These are phyloP conservation scores for Mormyrops boulengeri DNA, from an alignment of 2,797 vertebrate species.

Conservation along the genomic window DNA sequence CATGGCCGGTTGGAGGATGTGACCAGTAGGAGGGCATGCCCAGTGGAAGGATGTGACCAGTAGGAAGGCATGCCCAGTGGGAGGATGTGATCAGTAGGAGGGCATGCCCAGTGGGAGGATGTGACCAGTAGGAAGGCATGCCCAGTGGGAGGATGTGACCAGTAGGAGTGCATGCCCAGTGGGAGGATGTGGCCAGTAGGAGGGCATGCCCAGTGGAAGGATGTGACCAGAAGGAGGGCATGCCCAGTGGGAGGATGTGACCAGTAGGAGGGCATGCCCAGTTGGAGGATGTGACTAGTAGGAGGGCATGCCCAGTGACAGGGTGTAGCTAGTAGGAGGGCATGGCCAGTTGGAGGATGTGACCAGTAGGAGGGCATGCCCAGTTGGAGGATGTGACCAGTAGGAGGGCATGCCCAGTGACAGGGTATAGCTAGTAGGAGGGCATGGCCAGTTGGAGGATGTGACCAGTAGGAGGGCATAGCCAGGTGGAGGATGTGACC, in stretches of 20 bases:
- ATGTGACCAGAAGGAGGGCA: background rate
- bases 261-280: background rate
- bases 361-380: no score
- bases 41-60: background rate
- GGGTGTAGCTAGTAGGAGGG: no score
- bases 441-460: background rate
- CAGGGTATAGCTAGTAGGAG: background rate
- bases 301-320: no score
- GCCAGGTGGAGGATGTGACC: background rate
- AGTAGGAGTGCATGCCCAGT: fast-evolving
- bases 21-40: background rate
- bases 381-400: background rate
- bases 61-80: background rate
- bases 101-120: background rate
- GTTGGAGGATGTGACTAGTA: no score
- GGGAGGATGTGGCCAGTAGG: background rate
- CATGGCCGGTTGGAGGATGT: background rate
- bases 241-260: fast-evolving
- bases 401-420: background rate
- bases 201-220: background rate
- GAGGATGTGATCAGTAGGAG: no score
- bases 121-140: background rate
- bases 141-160: background rate
- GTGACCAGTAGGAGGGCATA: background rate
- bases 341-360: no score